These are phyloP conservation scores for Sebastes iracundus DNA, from an alignment of 2,797 vertebrate genomes.

Conservation along the genomic window DNA sequence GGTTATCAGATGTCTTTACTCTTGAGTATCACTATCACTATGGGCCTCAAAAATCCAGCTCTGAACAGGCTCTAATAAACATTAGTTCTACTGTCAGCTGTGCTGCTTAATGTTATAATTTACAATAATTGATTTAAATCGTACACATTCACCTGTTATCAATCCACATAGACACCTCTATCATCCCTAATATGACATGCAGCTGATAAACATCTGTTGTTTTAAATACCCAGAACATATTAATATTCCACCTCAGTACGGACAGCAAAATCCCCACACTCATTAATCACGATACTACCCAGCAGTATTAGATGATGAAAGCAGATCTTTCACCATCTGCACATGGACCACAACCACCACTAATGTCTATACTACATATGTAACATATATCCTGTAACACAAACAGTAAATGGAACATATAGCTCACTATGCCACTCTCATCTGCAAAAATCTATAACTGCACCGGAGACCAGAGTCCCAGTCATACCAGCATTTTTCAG, in stretches of 20 bases:
- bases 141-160: not conserved
- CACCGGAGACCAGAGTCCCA: slow-evolving; percentile 3
- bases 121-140: not conserved
- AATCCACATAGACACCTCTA: not conserved
- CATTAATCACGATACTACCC: slow-evolving; percentile 26
- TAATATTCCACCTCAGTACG: slow-evolving; percentile 9
- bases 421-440: not conserved
- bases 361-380: not conserved
- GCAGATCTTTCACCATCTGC: slow-evolving; percentile 22
- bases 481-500: not conserved
- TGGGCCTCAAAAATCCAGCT: not conserved
- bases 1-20: not conserved
- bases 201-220: slow-evolving; percentile 13
- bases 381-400: not conserved
- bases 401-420: slow-evolving; percentile 10
- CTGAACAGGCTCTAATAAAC: not conserved
- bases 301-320: slow-evolving; percentile 17
- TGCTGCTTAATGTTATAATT: not conserved
- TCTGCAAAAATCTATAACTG: slow-evolving; percentile 40
- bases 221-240: slow-evolving; percentile 15
- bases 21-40: not conserved
- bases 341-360: slow-evolving; percentile 4
- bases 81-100: not conserved
- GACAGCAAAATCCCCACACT: not conserved
- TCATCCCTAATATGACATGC: not conserved